Evolutionary conservation across 2,888 invertebrate species (phyloP).

Genomic region (Cheilosia scutellata): DNA sequence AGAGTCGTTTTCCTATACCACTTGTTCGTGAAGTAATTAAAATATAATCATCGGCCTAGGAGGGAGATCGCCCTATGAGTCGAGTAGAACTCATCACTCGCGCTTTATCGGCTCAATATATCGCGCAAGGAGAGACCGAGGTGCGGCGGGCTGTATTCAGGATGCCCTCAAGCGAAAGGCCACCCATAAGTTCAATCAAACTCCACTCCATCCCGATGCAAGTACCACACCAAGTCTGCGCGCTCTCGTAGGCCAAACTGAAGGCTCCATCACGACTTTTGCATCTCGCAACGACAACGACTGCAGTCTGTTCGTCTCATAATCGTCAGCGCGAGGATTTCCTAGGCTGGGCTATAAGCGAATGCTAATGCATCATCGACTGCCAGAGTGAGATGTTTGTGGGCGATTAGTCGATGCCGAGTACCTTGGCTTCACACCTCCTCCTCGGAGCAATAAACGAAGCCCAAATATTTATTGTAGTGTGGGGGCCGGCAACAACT

Average conservation of each 20-base stretch:
- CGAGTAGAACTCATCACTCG: conserved; percentile 57
- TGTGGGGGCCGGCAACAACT: conserved; percentile 30
- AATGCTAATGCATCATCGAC: conserved; percentile 60
- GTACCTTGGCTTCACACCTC: conserved; percentile 66
- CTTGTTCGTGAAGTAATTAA: conserved; percentile 70
- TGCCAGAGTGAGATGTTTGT: conserved; percentile 66
- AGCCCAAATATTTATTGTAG: conserved; percentile 72
- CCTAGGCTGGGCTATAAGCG: conserved; percentile 58
- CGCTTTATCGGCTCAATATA: conserved; percentile 53
- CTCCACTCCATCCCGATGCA: conserved; percentile 58
- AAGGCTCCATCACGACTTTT: conserved; percentile 71
- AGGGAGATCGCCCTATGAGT: conserved; percentile 31
- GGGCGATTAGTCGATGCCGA: conserved; percentile 65
- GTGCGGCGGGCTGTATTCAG: background rate
- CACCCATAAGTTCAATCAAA: conserved; percentile 75
- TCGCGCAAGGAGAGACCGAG: conserved; percentile 40
- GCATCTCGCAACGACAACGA: conserved; percentile 23
- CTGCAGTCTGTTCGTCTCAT: conserved; percentile 42
- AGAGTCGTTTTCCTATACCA: conserved; percentile 28
- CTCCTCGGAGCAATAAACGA: conserved; percentile 68
- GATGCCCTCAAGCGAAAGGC: conserved; percentile 66
- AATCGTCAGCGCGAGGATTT: conserved; percentile 41
- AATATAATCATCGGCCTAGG: conserved; percentile 48
- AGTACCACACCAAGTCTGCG: conserved; percentile 28
- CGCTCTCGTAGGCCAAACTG: conserved; percentile 62